phyloP scores from a whole-genome alignment of 2,797 vertebrate species.

The Acanthornis magna region DNA sequence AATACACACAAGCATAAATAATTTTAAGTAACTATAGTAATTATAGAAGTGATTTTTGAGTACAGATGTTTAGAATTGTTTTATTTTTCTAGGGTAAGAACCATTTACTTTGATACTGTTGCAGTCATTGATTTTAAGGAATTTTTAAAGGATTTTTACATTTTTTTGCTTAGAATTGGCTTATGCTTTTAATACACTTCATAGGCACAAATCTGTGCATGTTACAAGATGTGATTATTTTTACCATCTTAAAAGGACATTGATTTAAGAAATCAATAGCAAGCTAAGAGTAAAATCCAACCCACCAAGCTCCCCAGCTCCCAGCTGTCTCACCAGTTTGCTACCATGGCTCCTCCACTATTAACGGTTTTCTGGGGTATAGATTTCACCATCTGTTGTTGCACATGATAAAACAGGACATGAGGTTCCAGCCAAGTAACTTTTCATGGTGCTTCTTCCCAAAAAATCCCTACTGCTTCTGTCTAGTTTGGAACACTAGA shows the following conservation, averaged over 20 bases:
- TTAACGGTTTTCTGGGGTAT: rapidly evolving
- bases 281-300: neutral
- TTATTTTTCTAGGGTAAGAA: neutral
- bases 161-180: neutral
- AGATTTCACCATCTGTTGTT: neutral
- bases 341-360: neutral
- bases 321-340: neutral
- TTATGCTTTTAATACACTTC: neutral
- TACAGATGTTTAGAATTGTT: neutral
- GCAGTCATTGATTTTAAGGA: neutral
- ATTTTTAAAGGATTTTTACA: neutral
- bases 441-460: neutral
- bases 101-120: neutral
- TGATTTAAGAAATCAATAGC: neutral
- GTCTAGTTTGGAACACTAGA: neutral
- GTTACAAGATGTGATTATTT: neutral
- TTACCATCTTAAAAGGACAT: neutral
- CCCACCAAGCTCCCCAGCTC: neutral
- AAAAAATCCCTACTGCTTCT: neutral
- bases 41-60: neutral
- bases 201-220: neutral
- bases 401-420: neutral
- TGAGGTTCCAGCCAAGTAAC: neutral
- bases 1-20: neutral
- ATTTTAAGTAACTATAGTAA: neutral